Evolutionary conservation across 2,113 vertebrate species (phyloP), one percentile per base, ranked within the genome.

Genomic region (Chitala chitala): DNA sequence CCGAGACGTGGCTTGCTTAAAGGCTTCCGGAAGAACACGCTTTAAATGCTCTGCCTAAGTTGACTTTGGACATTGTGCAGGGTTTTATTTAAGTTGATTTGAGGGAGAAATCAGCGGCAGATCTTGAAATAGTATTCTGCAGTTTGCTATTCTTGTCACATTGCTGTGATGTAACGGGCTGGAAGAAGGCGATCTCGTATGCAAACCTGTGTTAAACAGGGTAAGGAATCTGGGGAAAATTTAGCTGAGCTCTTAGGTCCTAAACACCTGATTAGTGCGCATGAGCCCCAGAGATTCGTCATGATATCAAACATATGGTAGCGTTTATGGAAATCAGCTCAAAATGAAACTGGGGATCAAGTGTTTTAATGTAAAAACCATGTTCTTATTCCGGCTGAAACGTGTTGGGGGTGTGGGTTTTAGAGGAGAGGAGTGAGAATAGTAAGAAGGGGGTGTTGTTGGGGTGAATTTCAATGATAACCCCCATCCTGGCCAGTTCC

Each of bases 291-390:
- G n/a, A 48, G 55, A 69, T 53, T 38, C 54, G 20, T 29, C 13
- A 9, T 50, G 74, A 51, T 63, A 22, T 59, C 66, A 53, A 53
- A 70, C 74, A 70, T 59, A 44, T 69, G 74, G 74, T 33, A 69
- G 74, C 54, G 44, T 70, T 75, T 75, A 75, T 51, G 44, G 55
- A 74, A 73, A 69, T 46, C 44, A 72, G 66, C 69, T 78, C 73
- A 58, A 78, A 74, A 69, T 58, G 59, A 77, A 76, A 78, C 72
- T 26, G 13, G 63, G 48, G 69, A 78, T 78, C 72, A 73, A 72
- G 74, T 72, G 74, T 80, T 75, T 78, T 70, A 69, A 69, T 42
- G 64, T 63, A 73, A 78, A 69, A 75, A 71, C 70, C 72, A 48
- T 75, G 61, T 56, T 78, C 77, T 77, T 71, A 74, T 74, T 78